phyloP scores from a whole-genome alignment of 2,797 vertebrate species.

The Phrynocephalus vlangalii region DNA sequence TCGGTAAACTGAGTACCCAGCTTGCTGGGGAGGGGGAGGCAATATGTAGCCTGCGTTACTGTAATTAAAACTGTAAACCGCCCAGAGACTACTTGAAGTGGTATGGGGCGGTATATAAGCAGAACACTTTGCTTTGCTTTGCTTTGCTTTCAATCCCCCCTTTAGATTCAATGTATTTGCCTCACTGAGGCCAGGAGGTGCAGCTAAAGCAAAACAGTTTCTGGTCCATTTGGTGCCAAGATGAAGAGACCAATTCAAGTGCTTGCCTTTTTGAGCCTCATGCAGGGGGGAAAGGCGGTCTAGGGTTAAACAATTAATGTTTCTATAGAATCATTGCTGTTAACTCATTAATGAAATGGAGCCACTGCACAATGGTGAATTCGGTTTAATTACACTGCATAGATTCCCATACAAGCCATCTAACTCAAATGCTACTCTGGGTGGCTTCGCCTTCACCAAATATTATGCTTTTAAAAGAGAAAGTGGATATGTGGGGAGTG shows the following conservation, averaged over 20 bases:
- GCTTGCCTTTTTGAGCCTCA: neutral
- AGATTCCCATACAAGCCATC: too few relatives aligned
- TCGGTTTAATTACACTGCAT: too few relatives aligned
- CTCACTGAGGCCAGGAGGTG: neutral
- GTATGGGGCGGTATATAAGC: too few relatives aligned
- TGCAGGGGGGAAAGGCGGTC: neutral
- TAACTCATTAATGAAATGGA: neutral
- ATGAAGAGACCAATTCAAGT: neutral
- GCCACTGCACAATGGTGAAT: neutral
- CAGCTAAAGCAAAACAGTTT: neutral
- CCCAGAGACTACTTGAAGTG: too few relatives aligned
- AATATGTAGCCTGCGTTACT: too few relatives aligned
- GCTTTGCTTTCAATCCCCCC: too few relatives aligned
- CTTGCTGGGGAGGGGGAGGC: too few relatives aligned
- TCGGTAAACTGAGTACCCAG: too few relatives aligned
- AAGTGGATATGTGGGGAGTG: neutral
- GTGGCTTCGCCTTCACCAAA: neutral
- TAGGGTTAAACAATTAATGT: neutral
- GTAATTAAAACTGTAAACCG: too few relatives aligned
- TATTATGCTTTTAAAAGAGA: neutral
- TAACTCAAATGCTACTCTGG: too few relatives aligned
- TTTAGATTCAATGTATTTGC: neutral
- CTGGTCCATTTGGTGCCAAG: neutral
- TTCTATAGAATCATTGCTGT: too few relatives aligned
- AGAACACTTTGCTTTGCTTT: too few relatives aligned